A percentile compares a stretch with the other conserved stretches of the same genome.
These are phyloP conservation scores for Aplodontia rufa DNA, from an alignment of 2,113 vertebrate species.

Conservation along the genomic window DNA sequence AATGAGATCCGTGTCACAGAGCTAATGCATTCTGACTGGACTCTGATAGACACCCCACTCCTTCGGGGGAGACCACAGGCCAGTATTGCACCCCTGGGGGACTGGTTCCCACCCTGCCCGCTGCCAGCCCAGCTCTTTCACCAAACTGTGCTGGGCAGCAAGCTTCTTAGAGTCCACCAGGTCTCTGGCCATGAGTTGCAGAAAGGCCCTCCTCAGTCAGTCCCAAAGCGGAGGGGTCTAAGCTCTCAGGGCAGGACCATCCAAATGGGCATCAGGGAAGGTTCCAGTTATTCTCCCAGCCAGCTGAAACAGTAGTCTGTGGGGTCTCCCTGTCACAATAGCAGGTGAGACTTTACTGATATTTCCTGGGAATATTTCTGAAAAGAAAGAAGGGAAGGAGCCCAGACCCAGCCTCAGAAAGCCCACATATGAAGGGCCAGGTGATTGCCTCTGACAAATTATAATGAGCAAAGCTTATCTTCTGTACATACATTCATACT, in stretches of 20 bases:
- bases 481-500: neutral
- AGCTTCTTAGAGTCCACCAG: neutral
- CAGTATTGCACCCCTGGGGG: neutral
- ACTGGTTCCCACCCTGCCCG: neutral
- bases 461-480: neutral
- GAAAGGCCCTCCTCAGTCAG: neutral
- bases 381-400: neutral
- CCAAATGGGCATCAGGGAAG: neutral
- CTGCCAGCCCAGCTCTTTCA: conserved; percentile 26
- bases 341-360: conserved; percentile 7
- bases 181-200: neutral
- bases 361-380: conserved; percentile 21
- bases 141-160: conserved; percentile 31
- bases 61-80: conserved; percentile 65
- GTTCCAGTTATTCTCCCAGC: neutral
- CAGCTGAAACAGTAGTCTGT: neutral
- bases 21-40: conserved; percentile 92
- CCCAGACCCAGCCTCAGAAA: neutral
- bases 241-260: conserved; percentile 24
- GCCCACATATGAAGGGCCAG: neutral
- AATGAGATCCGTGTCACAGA: conserved; percentile 93
- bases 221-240: neutral
- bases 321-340: neutral
- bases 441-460: neutral
- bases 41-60: conserved; percentile 83